Conservation (phyloP, 1,140 invertebrate genomes). For the Subanguina moxae region DNA sequence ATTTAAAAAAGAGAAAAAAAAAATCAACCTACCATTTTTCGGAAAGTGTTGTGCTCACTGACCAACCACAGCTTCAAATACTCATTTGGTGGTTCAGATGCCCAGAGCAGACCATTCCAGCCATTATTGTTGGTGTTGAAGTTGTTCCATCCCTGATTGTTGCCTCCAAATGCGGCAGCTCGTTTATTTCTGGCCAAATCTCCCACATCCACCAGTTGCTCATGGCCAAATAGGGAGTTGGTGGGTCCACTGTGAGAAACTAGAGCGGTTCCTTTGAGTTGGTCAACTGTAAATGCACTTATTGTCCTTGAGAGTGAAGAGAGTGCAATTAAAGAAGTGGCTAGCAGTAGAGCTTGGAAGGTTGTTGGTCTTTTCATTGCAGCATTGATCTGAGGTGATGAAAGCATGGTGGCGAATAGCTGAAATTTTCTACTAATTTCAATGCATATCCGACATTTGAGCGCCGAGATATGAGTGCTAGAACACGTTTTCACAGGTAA, state of each 20-base stretch:
- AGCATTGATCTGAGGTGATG: too few species aligned
- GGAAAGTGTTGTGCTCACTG: constrained; percentile 53
- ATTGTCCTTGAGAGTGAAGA: background rate
- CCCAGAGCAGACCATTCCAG: constrained; percentile 39
- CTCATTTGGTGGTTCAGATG: constrained; percentile 46
- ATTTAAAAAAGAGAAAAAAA: background rate
- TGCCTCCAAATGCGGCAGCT: constrained; percentile 29
- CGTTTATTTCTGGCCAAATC: constrained; percentile 35
- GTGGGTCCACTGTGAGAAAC: constrained; percentile 49
- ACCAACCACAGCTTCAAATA: constrained; percentile 50
- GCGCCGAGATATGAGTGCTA: too few species aligned
- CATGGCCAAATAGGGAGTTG: constrained; percentile 41
- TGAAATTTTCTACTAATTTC: too few species aligned
- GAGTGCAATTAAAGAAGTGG: background rate
- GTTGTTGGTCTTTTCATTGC: too few species aligned
- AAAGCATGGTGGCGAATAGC: too few species aligned
- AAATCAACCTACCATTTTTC: constrained; percentile 51
- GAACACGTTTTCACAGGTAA: too few species aligned
- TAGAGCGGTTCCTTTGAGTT: constrained; percentile 25
- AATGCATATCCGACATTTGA: too few species aligned
- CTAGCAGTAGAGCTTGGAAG: background rate
- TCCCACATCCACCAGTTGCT: constrained; percentile 23
- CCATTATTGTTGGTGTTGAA: constrained; percentile 26
- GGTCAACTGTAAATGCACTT: constrained; percentile 11
- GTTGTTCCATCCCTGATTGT: constrained; percentile 19